These are phyloP conservation scores for Proteles cristata DNA, from an alignment of 2,113 vertebrate species.

Conservation along the genomic window DNA sequence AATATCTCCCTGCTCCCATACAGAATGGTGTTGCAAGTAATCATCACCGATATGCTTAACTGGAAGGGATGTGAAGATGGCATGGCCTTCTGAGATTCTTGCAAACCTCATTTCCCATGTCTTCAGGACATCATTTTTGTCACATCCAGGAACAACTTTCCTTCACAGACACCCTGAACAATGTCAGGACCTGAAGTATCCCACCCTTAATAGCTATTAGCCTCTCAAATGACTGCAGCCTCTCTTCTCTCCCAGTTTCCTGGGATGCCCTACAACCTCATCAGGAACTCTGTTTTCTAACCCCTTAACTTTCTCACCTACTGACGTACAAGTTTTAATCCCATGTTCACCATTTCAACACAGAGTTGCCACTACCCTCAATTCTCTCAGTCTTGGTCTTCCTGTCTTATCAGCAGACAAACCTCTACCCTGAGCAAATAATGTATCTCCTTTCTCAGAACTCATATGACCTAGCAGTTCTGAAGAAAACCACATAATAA, in stretches of 20 bases:
- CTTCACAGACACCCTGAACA: not conserved
- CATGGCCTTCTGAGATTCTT: not conserved
- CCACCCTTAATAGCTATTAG: too few species aligned
- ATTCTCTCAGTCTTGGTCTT: not conserved
- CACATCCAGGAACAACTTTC: not conserved
- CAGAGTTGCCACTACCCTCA: fast-evolving
- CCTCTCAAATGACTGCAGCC: not conserved
- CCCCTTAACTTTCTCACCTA: not conserved
- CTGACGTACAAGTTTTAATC: fast-evolving
- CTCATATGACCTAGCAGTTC: not conserved
- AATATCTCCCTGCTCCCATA: not conserved
- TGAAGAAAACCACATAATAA: not conserved
- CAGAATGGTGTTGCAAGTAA: not conserved
- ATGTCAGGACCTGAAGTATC: not conserved
- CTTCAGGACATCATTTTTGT: not conserved
- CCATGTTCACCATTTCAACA: fast-evolving
- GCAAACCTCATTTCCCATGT: not conserved
- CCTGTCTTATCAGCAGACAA: not conserved
- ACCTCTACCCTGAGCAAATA: not conserved
- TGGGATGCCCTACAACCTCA: too few species aligned
- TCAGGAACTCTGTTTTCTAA: not conserved
- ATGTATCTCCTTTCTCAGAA: not conserved
- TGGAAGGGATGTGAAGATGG: not conserved
- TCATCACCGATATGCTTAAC: not conserved
- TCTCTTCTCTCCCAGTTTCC: not conserved